Evolutionary conservation across 1,140 invertebrate species (phyloP).

Genomic region (Atta colombica): DNA sequence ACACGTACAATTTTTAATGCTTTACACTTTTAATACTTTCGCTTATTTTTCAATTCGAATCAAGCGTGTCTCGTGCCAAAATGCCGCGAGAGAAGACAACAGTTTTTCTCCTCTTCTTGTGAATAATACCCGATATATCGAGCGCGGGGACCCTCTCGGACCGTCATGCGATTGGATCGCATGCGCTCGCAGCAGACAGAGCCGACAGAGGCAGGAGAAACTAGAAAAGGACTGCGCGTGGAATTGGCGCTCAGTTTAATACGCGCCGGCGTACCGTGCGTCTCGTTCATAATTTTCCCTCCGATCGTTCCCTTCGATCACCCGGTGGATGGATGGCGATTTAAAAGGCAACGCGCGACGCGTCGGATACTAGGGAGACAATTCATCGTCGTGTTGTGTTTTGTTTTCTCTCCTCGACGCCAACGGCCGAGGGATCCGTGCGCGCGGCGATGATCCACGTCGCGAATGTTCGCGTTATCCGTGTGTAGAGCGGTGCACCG

Average conservation of each 20-base stretch:
- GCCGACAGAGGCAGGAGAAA: slow-evolving; percentile 35
- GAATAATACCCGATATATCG: neutral
- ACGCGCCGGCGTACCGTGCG: slow-evolving; percentile 71
- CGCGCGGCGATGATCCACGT: slow-evolving; percentile 16
- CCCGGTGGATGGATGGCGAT: slow-evolving; percentile 23
- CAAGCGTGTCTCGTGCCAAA: slow-evolving; percentile 14
- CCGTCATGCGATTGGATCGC: slow-evolving; percentile 29
- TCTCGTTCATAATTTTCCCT: neutral
- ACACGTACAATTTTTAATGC: neutral
- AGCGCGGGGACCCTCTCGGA: neutral
- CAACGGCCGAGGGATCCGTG: neutral
- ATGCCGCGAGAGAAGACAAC: neutral
- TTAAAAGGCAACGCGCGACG: neutral
- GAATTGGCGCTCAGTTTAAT: slow-evolving; percentile 75
- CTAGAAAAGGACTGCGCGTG: slow-evolving; percentile 58
- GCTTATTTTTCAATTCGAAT: slow-evolving; percentile 16
- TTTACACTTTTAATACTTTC: neutral
- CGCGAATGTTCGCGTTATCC: neutral
- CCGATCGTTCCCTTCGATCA: neutral
- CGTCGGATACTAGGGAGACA: neutral
- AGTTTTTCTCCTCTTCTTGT: neutral
- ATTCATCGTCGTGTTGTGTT: slow-evolving; percentile 1
- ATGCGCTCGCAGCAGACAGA: slow-evolving; percentile 30
- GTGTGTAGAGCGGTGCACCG: neutral
- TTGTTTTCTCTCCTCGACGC: neutral